Evolutionary conservation across 1,140 invertebrate genomes (phyloP), one percentile per base, ranked within the genome.

Genomic region (Lordiphosa mommai): DNA sequence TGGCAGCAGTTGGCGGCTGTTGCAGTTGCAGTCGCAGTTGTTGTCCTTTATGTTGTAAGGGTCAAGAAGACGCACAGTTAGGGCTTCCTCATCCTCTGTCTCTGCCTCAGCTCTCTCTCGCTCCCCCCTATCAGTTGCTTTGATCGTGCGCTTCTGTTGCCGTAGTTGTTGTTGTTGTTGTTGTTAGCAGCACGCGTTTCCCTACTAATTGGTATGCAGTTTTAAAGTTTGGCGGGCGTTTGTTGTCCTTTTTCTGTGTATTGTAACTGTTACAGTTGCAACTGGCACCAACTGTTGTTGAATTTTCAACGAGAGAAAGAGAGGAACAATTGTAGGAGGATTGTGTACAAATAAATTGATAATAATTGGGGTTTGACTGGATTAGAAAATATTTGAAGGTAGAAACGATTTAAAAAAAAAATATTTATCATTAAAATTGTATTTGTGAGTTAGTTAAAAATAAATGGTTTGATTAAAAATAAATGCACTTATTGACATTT

Each of bases 181-280:
- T 63, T 66, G 48, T n/a, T n/a, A n/a, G 69, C 76, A 85, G 79
- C 79, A 85, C 79, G 79, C 79, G 79, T 85, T 85, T 63, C 68
- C 66, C 79, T 71, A 85, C 79, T 85, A 85, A 85, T 85, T 85
- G 79, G 79, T 85, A 79, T 84, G 72, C 72, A 79, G 79, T 71
- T 77, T 57, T 27, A 43, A 43, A 67, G 59, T 73, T 85, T 79
- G 69, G 79, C 79, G 79, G 77, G 77, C 72, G 58, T 50, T 47
- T 72, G 65, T 65, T 69, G 59, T 72, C 64, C 56, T 56, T 56
- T 57, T 61, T 53, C 40, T 34, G 61, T 41, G 57, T 57, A 58
- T 40, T 77, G 68, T 77, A 79, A 72, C 72, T 63, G 68, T 72
- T 68, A 67, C 63, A 73, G 59, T 72, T 72, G 48, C 63, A 47